A percentile compares a stretch with the other conserved stretches of the same genome.
Evolutionary conservation across 2,888 invertebrate genomes (phyloP).

Genomic region (Sinotaia quadrata): DNA sequence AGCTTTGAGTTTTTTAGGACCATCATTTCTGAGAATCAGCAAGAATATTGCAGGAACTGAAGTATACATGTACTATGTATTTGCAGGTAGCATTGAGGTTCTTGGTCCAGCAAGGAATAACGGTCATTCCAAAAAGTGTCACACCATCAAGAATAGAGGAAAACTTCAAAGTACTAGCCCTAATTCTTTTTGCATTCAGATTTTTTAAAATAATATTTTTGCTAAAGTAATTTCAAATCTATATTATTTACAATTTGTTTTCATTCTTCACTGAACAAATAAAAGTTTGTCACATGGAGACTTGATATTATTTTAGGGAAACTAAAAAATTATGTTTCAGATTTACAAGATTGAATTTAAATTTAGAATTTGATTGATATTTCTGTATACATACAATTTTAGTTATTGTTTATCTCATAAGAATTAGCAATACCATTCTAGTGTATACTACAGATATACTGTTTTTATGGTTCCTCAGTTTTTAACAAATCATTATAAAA

Average conservation of each 20-base stretch:
- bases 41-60: not conserved
- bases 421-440: no score
- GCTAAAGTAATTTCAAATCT: no score
- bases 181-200: not conserved
- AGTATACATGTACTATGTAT: not conserved
- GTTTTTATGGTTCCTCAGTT: no score
- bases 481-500: not conserved
- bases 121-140: conserved; percentile 88
- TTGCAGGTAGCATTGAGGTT: conserved; percentile 78
- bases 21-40: not conserved
- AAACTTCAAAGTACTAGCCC: conserved; percentile 76
- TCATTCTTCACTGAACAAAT: no score
- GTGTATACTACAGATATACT: no score
- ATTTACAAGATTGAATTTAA: not conserved
- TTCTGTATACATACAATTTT: not conserved
- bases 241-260: no score
- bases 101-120: conserved; percentile 81
- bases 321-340: not conserved
- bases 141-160: conserved; percentile 81
- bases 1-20: no score
- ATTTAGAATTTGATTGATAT: not conserved
- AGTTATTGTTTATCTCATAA: not conserved
- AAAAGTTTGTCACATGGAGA: no score
- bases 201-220: no score
- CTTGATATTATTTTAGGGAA: no score